A percentile compares a stretch with the other conserved stretches of the same genome.
These are phyloP conservation scores for Hoplodrina blanda DNA, from an alignment of 2,888 invertebrate genomes.

Conservation along the genomic window DNA sequence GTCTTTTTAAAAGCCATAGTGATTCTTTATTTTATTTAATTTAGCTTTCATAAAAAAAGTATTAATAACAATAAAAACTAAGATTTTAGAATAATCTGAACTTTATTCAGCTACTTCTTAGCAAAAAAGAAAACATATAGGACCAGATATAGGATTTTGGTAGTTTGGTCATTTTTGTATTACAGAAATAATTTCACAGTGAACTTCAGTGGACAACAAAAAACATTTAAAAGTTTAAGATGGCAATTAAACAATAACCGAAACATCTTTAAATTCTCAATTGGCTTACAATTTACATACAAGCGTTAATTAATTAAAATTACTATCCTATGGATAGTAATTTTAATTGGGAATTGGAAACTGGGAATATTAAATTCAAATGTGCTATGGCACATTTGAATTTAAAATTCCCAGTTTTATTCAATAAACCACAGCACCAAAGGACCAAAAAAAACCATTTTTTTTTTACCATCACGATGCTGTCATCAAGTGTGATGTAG, in stretches of 20 bases:
- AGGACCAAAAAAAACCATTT: conserved; percentile 43
- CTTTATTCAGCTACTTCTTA: too few relatives aligned
- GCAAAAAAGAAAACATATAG: not conserved
- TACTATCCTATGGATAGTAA: too few relatives aligned
- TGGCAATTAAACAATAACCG: not conserved
- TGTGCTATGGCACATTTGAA: not conserved
- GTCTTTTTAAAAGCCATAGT: not conserved
- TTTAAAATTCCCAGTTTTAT: not conserved
- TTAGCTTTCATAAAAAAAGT: not conserved
- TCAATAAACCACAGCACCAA: not conserved
- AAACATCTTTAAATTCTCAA: too few relatives aligned
- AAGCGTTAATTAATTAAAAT: conserved; percentile 7
- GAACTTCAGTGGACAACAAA: too few relatives aligned
- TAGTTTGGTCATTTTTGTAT: not conserved
- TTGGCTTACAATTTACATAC: too few relatives aligned
- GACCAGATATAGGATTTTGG: not conserved
- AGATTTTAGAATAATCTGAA: not conserved
- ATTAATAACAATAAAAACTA: not conserved
- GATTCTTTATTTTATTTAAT: not conserved
- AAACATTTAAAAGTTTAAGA: too few relatives aligned
- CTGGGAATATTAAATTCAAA: too few relatives aligned
- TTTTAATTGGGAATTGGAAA: too few relatives aligned
- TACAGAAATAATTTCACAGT: too few relatives aligned
- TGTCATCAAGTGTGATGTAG: conserved; percentile 68
- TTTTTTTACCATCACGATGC: conserved; percentile 62